Evolutionary conservation across 2,113 vertebrate genomes (phyloP).

Genomic region (Butorides virescens): DNA sequence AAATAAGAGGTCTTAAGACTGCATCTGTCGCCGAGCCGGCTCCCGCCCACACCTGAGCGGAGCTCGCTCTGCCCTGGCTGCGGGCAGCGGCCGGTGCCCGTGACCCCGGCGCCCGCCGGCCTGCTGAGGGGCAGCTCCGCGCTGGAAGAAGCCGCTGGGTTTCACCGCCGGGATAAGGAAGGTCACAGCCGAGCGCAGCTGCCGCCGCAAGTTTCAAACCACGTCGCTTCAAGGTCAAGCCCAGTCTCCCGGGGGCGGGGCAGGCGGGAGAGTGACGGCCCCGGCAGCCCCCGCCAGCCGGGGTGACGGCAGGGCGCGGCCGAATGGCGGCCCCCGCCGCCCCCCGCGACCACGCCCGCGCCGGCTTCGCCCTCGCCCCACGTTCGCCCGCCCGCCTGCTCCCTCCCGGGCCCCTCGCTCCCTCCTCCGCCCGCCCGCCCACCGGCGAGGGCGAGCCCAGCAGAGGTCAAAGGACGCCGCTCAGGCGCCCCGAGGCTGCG

Average conservation of each 20-base stretch:
- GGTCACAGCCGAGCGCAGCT: background rate
- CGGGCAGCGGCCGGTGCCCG: background rate
- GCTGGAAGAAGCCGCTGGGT: no score
- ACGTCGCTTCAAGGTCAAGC: conserved; percentile 27
- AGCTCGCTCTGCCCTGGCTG: accelerated
- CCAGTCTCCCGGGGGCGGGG: no score
- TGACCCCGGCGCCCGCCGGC: background rate
- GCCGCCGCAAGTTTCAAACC: background rate
- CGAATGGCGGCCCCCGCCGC: background rate
- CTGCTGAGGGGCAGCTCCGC: background rate
- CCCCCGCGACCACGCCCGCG: no score
- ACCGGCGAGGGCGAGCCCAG: background rate
- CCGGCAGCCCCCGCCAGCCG: background rate
- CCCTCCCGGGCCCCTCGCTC: background rate
- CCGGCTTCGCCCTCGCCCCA: background rate
- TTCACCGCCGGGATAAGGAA: background rate
- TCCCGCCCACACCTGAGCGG: accelerated
- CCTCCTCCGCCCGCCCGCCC: accelerated
- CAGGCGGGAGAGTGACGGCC: background rate
- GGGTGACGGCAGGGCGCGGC: background rate
- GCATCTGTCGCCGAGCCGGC: background rate
- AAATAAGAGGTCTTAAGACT: accelerated
- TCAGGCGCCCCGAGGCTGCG: background rate
- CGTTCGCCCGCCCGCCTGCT: background rate
- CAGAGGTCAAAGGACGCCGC: background rate